Base-by-base conservation (phyloP, 2,113 vertebrate genomes). In the Lagenorhynchus albirostris region DNA sequence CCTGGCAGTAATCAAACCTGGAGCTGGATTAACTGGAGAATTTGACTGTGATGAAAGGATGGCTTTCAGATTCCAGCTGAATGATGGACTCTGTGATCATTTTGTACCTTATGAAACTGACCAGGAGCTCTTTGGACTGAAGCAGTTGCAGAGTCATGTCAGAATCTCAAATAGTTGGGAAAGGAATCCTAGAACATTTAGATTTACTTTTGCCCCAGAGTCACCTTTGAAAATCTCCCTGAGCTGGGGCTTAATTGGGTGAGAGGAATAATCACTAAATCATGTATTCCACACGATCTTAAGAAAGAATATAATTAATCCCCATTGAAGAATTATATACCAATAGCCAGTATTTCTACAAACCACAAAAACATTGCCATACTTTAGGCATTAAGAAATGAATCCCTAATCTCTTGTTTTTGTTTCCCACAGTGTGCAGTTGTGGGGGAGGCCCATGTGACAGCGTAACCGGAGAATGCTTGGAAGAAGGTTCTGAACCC, bases 391-490 rank as follows among this genome's bases (percentile, higher is more conserved):
- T 92, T 68, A 41, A 89, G 68, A 71, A 89, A 70, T 53, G 36
- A 94, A 68, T 82, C 74, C 55, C 21, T 86, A 47, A 77, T 83
- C 71, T 88, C 71, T 95, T 95, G 87, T 82, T 96, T 98, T 94
- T 97, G 84, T 94, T 96, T 67, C 47, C 86, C 86, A 25, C 97
- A 99, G 99, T 98, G 95, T 99, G 99, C 96, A 98, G 98, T 93
- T 99, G 99, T 96, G 98, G 99, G 87, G 99, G 99, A 1, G 99
- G 99, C 47, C 99, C 99, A 74, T 99, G 99, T 98, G 99, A 99
- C 97, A 99, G 98, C 94, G 98, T 99, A 82, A 99, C 99, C 9
- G 99, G 99, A 98, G 99, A 99, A 94, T 99, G 99, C 97, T 97
- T 99, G 0, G 96, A 98, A 84, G 99, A 99, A 97, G 98, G 98